phyloP scores from a whole-genome alignment of 2,113 vertebrate species.

The Penelope pileata region DNA sequence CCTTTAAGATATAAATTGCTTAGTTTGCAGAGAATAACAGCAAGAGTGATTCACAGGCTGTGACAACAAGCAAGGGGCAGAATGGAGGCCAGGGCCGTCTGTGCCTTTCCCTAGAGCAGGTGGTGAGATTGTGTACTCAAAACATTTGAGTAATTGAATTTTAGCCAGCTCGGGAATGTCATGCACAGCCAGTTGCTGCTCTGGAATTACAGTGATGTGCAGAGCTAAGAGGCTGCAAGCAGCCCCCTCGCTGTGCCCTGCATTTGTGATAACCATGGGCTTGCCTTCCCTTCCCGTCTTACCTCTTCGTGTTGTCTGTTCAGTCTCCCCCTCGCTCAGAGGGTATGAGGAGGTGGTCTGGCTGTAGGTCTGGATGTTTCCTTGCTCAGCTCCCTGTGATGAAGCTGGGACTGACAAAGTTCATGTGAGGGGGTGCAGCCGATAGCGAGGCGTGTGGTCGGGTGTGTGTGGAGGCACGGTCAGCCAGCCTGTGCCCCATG shows the following conservation, averaged over 20 bases:
- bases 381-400: background rate
- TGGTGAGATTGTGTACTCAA: background rate
- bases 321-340: rapidly evolving
- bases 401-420: background rate
- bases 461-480: background rate
- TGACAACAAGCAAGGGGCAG: background rate
- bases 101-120: background rate
- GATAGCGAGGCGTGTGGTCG: background rate
- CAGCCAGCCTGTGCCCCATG: background rate
- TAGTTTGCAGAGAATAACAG: background rate
- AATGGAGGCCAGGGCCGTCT: background rate
- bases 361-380: background rate
- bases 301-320: background rate
- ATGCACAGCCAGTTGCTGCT: background rate
- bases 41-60: background rate
- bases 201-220: background rate
- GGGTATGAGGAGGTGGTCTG: background rate
- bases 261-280: background rate
- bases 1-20: background rate
- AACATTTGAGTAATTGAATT: background rate
- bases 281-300: background rate
- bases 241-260: background rate
- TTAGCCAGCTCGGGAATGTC: background rate
- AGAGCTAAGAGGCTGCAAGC: background rate
- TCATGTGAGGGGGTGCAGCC: background rate